Evolutionary conservation across 2,888 invertebrate genomes (phyloP).

Genomic region (Drosophila stalkeri): DNA sequence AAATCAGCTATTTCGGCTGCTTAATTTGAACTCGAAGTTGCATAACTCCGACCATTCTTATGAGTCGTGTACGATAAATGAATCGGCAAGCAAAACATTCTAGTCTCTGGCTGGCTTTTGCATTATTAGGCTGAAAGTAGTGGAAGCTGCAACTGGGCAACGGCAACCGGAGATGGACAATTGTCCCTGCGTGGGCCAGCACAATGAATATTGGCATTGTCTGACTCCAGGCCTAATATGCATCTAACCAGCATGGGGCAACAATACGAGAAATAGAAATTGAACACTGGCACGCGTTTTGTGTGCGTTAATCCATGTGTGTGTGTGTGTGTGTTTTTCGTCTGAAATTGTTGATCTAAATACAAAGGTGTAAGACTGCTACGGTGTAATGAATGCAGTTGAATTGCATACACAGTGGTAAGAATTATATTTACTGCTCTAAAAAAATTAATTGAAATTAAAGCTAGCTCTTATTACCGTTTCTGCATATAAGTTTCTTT

Average conservation of each 20-base stretch:
- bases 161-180: constrained; percentile 4
- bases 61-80: constrained; percentile 40
- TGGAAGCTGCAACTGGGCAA: constrained; percentile 33
- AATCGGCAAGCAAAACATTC: constrained; percentile 53
- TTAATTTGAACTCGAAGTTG: not conserved
- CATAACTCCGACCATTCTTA: not conserved
- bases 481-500: no score
- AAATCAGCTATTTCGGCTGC: not conserved
- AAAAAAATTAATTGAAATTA: no score
- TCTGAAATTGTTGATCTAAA: constrained; percentile 46
- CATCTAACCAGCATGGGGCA: constrained; percentile 52
- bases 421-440: not conserved
- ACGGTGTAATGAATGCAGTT: constrained; percentile 64
- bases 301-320: constrained; percentile 12
- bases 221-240: constrained; percentile 56
- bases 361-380: constrained; percentile 41
- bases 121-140: constrained; percentile 22
- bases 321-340: constrained; percentile 10
- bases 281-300: constrained; percentile 51
- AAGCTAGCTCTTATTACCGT: no score
- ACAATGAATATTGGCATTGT: constrained; percentile 34
- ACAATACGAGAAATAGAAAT: constrained; percentile 8
- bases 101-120: constrained; percentile 30
- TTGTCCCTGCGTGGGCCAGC: constrained; percentile 9
- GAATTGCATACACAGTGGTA: constrained; percentile 64